Conservation (phyloP, 2,113 vertebrate species). For the Micronycteris hirsuta region DNA sequence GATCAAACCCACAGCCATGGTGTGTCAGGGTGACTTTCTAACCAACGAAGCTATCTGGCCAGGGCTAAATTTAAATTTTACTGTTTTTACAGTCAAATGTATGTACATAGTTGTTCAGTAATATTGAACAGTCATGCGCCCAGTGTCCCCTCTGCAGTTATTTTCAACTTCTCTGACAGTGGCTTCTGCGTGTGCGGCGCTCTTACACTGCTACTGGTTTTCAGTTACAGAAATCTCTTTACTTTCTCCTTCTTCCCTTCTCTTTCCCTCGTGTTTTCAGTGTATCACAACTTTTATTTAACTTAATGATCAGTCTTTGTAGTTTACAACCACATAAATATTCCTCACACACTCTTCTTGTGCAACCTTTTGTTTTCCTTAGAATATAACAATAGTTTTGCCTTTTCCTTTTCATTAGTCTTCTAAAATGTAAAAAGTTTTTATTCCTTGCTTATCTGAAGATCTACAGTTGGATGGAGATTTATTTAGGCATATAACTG, state of each 20-base stretch:
- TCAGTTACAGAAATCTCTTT: not conserved
- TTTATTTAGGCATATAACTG: not conserved
- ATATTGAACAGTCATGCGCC: not conserved
- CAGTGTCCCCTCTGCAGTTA: not conserved
- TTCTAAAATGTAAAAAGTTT: slow-evolving; percentile 12
- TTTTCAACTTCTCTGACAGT: not conserved
- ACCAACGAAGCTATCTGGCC: too few species aligned
- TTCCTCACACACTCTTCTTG: not conserved
- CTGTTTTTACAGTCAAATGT: not conserved
- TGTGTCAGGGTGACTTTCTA: too few species aligned
- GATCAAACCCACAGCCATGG: too few species aligned
- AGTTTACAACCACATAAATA: not conserved
- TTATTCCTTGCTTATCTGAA: not conserved
- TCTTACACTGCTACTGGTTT: not conserved
- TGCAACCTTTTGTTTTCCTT: not conserved
- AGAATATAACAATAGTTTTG: not conserved
- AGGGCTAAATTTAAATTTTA: not conserved
- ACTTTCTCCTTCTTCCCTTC: not conserved
- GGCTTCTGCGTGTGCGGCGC: not conserved
- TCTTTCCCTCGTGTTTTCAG: not conserved
- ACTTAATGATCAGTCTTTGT: not conserved
- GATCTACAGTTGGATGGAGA: not conserved
- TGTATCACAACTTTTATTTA: not conserved
- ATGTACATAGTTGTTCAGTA: not conserved
- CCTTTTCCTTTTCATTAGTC: slow-evolving; percentile 6